Evolutionary conservation across 2,113 vertebrate species (phyloP), one percentile per base, ranked within the genome.

Genomic region (Notiomystis cincta): DNA sequence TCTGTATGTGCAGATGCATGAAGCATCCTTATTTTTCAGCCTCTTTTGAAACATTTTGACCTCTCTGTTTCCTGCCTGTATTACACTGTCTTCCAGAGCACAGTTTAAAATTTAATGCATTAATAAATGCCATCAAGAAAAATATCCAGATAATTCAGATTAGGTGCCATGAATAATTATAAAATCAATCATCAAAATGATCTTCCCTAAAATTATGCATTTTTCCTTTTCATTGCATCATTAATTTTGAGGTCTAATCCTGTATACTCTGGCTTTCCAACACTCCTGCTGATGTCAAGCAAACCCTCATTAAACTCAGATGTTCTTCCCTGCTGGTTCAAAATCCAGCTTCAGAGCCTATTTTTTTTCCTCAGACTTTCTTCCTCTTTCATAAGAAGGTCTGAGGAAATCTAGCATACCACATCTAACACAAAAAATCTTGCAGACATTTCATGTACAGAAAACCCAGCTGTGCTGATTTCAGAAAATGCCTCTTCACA

Each of bases 111-210:
- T 96, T 97, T 96, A 96, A 95, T 95, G 82, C 69, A 94, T 97
- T 97, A 97, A 97, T 96, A 97, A 97, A 96, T 86, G 81, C 78
- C 87, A 94, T 89, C 75, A 95, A 93, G 96, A 96, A 96, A 97
- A 97, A 91, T 90, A 96, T 64, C 89, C 19, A 40, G 90, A 92
- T 94, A 97, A 95, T 94, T 96, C 89, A 93, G 47, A 69, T 71
- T 94, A 87, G 84, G 69, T 94, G 54, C 79, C 83, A 91, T 96
- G 92, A 96, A 96, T 96, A 96, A 96, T 97, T 97, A 96, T 91
- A 92, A 96, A 97, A 97, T 97, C 95, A 96, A 96, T 97, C 97
- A 96, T 62, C 51, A 60, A 71, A 94, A 96, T 91, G 2, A 91
- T 97, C 92, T 94, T 94, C 87, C 77, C 86, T 86, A 96, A 95